These are phyloP conservation scores for Bubo bubo DNA, from an alignment of 2,113 vertebrate species.

Conservation along the genomic window DNA sequence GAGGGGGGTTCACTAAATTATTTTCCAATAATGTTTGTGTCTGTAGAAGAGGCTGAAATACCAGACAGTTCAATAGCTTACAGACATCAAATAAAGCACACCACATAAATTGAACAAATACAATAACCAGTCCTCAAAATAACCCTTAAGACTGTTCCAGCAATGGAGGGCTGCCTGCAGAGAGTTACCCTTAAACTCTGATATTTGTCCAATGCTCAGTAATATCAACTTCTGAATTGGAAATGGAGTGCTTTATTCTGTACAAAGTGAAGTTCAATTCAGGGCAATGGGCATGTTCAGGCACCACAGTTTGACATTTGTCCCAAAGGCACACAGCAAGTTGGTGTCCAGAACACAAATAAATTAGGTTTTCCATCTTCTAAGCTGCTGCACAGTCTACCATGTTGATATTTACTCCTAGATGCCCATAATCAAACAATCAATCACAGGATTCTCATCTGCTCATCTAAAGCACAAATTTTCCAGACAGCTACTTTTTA, in stretches of 20 bases:
- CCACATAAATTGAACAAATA: neutral
- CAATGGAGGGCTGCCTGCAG: neutral
- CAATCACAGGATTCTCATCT: neutral
- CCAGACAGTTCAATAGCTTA: neutral
- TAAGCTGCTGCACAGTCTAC: neutral
- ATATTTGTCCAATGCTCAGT: neutral
- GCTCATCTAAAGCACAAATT: neutral
- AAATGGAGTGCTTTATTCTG: neutral
- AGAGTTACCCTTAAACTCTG: neutral
- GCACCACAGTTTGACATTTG: neutral
- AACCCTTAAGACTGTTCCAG: neutral
- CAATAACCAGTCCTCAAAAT: neutral
- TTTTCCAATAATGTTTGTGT: neutral
- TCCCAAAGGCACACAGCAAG: neutral
- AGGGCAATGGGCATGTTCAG: neutral
- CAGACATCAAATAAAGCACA: neutral
- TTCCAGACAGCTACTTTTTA: neutral
- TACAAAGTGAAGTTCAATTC: neutral
- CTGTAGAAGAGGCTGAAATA: neutral
- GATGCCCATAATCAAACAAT: neutral
- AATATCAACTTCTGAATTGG: neutral
- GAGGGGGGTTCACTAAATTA: neutral
- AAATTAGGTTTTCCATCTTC: neutral
- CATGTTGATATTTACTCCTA: neutral
- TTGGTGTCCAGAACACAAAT: neutral